Base-by-base conservation (phyloP, 1,140 invertebrate species). In the Euura saliciscinereae region DNA sequence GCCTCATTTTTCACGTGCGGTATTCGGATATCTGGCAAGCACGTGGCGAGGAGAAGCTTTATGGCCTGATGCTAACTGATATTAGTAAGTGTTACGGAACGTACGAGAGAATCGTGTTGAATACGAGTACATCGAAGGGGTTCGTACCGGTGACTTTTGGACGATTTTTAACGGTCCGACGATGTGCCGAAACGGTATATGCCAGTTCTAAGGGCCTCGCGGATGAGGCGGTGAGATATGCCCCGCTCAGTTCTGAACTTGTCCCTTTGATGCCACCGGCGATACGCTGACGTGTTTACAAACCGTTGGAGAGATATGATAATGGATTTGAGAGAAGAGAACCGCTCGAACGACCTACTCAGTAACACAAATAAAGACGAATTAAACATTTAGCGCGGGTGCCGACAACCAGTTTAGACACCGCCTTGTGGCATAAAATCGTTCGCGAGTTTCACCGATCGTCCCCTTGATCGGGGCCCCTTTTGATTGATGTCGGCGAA, bases 401-500 rank as follows among this genome's bases (percentile, higher is more conserved):
- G 13, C 51, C 51, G 51, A 3, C 51, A 59, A 59, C 3, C 8
- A 28, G 28, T 28, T 28, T 28, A 28, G 28, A 28, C 28, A 28
- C 28, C 28, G 28, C 28, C 28, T 28, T 28, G 28, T 28, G 28
- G 28, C 28, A 28, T 28, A 28, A 28, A 28, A 28, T 28, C 28
- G 28, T 1, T 28, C 28, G 28, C 28, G 28, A 28, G 28, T 28
- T 28, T 0, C 28, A 28, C 28, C 51, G 51, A 59, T 59, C 51
- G 51, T 11, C 8, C 10, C 8, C 13, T 59, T 59, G 28, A 28
- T 28, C 28, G 51, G 51, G 13, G 8, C 51, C 51, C 13, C 5
- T 59, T n/a, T 59, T n/a, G 51, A 59, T 59, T 59, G 51, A 59
- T 59, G 51, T 59, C 51, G 51, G 51, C 51, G 13, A 6, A 59